Evolutionary conservation across 2,797 vertebrate species (phyloP).

Genomic region (Rhinatrema bivittatum): DNA sequence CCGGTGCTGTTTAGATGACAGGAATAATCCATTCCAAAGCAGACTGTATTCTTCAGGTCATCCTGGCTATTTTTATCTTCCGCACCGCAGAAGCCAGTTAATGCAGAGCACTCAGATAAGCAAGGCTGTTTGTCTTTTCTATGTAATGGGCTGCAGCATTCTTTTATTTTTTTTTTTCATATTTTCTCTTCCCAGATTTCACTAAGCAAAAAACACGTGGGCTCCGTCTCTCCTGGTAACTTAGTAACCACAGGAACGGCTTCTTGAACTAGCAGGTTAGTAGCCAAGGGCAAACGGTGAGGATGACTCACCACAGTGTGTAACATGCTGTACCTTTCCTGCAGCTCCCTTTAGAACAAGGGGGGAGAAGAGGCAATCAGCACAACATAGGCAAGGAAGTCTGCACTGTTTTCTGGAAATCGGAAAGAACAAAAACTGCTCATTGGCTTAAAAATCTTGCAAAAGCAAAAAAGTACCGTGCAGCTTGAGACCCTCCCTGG

Average conservation of each 20-base stretch:
- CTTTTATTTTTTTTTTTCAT: background rate
- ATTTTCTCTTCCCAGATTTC: background rate
- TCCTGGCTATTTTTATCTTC: background rate
- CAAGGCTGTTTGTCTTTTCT: background rate
- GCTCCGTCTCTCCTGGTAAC: slow-evolving; percentile 11
- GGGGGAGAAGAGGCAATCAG: too few species aligned
- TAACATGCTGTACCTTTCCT: background rate
- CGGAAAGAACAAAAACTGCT: too few species aligned
- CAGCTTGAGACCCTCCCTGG: too few species aligned
- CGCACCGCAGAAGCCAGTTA: background rate
- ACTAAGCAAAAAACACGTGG: background rate
- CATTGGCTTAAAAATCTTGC: too few species aligned
- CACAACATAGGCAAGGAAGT: too few species aligned
- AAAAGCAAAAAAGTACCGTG: too few species aligned
- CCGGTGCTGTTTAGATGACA: background rate
- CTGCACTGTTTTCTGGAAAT: too few species aligned
- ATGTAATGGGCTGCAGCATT: background rate
- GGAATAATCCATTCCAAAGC: background rate
- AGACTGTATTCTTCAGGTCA: background rate
- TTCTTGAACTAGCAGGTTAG: slow-evolving; percentile 1
- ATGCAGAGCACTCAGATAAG: background rate
- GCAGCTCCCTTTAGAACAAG: background rate
- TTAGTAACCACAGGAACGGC: slow-evolving; percentile 26
- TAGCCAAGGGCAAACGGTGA: background rate
- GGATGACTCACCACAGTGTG: background rate